Conservation (phyloP, 2,797 vertebrate species). For the Emys orbicularis region DNA sequence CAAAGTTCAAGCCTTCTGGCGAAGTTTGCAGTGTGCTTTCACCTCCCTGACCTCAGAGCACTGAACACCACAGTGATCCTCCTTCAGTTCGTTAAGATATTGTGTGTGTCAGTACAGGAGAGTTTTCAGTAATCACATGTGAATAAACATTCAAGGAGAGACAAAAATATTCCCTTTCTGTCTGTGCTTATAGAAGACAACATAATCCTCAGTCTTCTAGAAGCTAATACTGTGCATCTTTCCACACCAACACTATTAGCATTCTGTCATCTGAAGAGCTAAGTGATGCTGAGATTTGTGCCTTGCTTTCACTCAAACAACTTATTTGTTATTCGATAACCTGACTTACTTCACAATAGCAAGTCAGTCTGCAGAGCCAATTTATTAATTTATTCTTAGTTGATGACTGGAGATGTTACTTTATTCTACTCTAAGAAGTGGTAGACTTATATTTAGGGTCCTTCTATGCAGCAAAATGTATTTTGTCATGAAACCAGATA, state of each 20-base stretch:
- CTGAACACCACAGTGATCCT: neutral
- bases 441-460: neutral
- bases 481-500: neutral
- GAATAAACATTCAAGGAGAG: constrained; percentile 42
- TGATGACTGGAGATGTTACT: neutral
- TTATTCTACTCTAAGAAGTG: neutral
- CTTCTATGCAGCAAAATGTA: neutral
- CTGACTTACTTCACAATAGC: neutral
- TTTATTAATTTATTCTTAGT: constrained; percentile 24
- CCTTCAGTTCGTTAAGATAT: constrained; percentile 31
- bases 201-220: neutral
- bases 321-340: constrained; percentile 10
- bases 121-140: neutral
- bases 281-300: neutral
- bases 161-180: constrained; percentile 62
- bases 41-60: constrained; percentile 61
- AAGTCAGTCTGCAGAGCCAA: neutral
- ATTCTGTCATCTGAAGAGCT: neutral
- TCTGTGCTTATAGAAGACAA: constrained; percentile 47
- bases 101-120: neutral
- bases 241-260: constrained; percentile 24
- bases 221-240: neutral
- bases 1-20: constrained; percentile 41
- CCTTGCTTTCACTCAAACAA: constrained; percentile 30
- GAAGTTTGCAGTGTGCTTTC: neutral